These are phyloP conservation scores for Nyctalus aviator DNA, from an alignment of 2,797 vertebrate genomes.

Conservation along the genomic window DNA sequence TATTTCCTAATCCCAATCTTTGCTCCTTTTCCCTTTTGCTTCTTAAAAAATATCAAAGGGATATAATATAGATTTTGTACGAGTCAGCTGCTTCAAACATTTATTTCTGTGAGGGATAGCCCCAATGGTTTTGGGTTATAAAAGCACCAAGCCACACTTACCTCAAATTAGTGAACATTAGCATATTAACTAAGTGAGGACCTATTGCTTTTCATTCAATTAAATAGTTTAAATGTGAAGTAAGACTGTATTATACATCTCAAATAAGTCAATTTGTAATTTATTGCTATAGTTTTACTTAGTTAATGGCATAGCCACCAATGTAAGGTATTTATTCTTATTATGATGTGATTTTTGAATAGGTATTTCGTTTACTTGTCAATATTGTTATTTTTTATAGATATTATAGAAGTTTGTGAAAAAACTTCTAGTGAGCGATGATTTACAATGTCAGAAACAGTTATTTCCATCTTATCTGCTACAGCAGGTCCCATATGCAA, in stretches of 20 bases:
- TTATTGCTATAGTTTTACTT: not conserved
- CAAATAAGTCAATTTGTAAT: not conserved
- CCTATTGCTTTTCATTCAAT: not conserved
- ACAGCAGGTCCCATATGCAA: not conserved
- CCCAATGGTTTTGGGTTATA: not conserved
- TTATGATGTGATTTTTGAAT: not conserved
- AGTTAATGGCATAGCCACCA: not conserved
- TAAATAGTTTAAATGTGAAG: not conserved
- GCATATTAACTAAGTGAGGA: not conserved
- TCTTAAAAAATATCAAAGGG: constrained; percentile 68
- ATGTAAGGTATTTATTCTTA: not conserved
- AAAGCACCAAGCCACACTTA: not conserved
- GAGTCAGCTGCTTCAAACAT: not conserved
- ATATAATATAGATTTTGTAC: not conserved
- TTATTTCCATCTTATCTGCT: not conserved
- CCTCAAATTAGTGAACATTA: not conserved
- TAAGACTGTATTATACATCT: not conserved
- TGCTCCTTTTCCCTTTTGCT: constrained; percentile 15
- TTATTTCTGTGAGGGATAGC: not conserved
- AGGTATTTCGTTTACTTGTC: not conserved
- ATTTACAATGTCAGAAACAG: not conserved
- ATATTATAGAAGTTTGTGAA: not conserved
- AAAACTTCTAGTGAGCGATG: not conserved
- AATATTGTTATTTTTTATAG: constrained; percentile 6
- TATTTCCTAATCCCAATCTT: constrained; percentile 63